Evolutionary conservation across 2,113 vertebrate genomes (phyloP).

Genomic region (Mormyrus lacerda): DNA sequence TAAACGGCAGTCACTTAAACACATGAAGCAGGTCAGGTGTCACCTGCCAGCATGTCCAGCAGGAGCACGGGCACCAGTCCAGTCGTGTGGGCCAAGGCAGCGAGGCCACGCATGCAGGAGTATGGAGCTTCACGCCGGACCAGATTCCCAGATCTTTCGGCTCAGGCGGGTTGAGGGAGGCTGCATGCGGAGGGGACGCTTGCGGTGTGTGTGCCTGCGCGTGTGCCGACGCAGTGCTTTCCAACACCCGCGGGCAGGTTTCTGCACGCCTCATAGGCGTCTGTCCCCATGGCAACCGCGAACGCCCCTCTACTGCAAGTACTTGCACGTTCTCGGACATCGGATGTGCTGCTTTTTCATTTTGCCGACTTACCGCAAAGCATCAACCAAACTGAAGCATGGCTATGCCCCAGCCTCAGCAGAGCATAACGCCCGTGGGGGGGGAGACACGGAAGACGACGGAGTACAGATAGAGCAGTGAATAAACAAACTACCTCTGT

Average conservation of each 20-base stretch:
- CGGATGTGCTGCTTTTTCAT: constrained; percentile 1
- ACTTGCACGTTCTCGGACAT: constrained; percentile 9
- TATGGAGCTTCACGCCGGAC: background rate
- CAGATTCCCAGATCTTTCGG: background rate
- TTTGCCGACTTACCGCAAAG: constrained; percentile 23
- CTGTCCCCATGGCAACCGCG: constrained; percentile 49
- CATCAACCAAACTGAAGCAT: background rate
- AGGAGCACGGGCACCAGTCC: background rate
- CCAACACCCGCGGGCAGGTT: constrained; percentile 41
- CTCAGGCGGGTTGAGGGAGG: background rate
- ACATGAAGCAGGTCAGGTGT: background rate
- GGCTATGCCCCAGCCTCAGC: background rate
- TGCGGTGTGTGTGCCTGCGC: background rate
- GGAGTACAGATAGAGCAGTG: constrained; percentile 18
- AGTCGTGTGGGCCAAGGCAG: background rate
- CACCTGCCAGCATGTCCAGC: background rate
- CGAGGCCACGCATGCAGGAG: background rate
- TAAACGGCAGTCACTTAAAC: background rate
- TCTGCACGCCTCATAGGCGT: constrained; percentile 36
- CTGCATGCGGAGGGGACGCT: background rate
- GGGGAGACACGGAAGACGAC: constrained; percentile 25
- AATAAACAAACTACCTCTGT: background rate
- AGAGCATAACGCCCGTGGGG: background rate
- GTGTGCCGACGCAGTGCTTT: constrained; percentile 21
- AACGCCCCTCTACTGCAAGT: constrained; percentile 28